phyloP scores from a whole-genome alignment of 2,113 vertebrate species.

The Phylloscopus trochilus region DNA sequence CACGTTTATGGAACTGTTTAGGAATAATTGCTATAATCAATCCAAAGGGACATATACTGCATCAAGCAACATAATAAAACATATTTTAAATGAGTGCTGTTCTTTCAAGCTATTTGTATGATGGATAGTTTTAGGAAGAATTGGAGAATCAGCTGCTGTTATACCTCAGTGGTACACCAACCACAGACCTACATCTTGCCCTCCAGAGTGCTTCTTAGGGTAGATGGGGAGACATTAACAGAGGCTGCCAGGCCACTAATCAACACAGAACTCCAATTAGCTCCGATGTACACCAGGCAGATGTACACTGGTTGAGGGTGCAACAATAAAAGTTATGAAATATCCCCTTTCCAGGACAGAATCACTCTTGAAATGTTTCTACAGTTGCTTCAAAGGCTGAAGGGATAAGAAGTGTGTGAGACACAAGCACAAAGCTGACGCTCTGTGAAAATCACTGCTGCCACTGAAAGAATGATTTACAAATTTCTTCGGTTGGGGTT shows the following conservation, averaged over 20 bases:
- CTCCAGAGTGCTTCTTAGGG: not conserved
- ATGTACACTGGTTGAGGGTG: not conserved
- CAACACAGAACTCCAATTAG: not conserved
- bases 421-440: not conserved
- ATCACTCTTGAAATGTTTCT: not conserved
- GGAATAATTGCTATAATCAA: conserved; percentile 42
- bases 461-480: not conserved
- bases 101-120: conserved; percentile 2
- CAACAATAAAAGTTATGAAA: not conserved
- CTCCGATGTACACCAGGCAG: not conserved
- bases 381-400: not conserved
- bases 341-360: not conserved
- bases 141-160: not conserved
- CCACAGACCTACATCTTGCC: not conserved
- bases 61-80: not conserved
- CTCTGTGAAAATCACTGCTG: not conserved
- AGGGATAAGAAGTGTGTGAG: not conserved
- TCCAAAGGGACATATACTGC: not conserved
- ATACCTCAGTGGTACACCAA: not conserved
- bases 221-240: not conserved
- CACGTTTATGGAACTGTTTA: conserved; percentile 26
- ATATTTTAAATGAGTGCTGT: not conserved
- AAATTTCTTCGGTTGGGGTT: not conserved
- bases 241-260: not conserved
- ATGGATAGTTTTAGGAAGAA: not conserved